phyloP scores from a whole-genome alignment of 2,888 invertebrate species.

The Cerastoderma edule region DNA sequence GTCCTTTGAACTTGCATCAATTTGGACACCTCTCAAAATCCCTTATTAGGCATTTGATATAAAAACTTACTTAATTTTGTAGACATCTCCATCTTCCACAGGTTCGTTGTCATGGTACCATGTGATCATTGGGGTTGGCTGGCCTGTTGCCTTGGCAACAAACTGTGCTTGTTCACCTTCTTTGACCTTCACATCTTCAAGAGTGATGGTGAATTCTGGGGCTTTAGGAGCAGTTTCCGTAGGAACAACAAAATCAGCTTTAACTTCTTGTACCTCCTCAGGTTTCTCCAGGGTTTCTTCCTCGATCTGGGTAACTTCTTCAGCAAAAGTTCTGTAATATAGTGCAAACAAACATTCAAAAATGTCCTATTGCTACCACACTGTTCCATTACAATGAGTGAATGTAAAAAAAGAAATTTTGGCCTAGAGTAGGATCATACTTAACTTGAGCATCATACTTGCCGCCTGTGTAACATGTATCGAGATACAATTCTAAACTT shows the following conservation, averaged over 20 bases:
- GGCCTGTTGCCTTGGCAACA: conserved; percentile 75
- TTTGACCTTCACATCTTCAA: conserved; percentile 68
- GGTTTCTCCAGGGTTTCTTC: conserved; percentile 51
- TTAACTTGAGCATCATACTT: too few species aligned
- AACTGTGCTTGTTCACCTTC: conserved; percentile 77
- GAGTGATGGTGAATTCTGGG: conserved; percentile 59
- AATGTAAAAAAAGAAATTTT: too few species aligned
- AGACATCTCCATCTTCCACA: conserved; percentile 89
- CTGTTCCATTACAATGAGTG: too few species aligned
- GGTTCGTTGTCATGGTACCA: conserved; percentile 76
- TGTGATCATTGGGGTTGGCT: conserved; percentile 73
- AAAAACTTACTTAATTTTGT: conserved; percentile 65
- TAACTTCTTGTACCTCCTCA: conserved; percentile 51
- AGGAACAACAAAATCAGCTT: conserved; percentile 36
- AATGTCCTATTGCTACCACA: too few species aligned
- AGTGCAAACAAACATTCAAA: background rate
- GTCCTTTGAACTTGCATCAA: too few species aligned
- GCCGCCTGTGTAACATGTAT: too few species aligned
- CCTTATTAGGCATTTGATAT: background rate
- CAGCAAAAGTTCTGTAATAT: conserved; percentile 56
- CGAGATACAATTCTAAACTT: too few species aligned
- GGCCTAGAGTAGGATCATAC: too few species aligned
- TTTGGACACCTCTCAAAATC: background rate
- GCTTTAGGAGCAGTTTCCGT: conserved; percentile 45
- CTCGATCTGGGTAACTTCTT: conserved; percentile 52